Percentiles rank a stretch among this genome's conserved stretches.
phyloP scores from a whole-genome alignment of 2,797 vertebrate genomes.

The Labroides dimidiatus region DNA sequence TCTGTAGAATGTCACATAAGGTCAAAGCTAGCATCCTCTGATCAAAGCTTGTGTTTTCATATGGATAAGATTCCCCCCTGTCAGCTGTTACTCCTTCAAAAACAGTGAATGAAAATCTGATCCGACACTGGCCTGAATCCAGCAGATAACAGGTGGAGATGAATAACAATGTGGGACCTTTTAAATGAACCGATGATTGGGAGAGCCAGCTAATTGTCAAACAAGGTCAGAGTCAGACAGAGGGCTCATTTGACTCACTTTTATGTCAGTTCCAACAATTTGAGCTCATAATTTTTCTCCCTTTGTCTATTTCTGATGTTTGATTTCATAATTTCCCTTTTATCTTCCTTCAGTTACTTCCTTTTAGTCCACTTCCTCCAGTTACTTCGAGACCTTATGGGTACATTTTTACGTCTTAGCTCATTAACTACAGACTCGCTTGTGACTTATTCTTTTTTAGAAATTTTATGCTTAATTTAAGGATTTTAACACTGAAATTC shows the following conservation, averaged over 20 bases:
- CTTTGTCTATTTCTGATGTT: slow-evolving; percentile 20
- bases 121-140: slow-evolving; percentile 46
- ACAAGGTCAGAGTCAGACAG: slow-evolving; percentile 47
- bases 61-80: slow-evolving; percentile 1
- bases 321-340: slow-evolving; percentile 22
- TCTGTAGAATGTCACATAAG: neutral
- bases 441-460: slow-evolving; percentile 4
- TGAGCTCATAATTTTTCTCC: neutral
- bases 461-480: slow-evolving; percentile 17
- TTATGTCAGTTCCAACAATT: slow-evolving; percentile 22
- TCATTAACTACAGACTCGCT: slow-evolving; percentile 49
- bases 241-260: slow-evolving; percentile 33
- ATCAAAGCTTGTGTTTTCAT: slow-evolving; percentile 9
- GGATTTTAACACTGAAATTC: slow-evolving; percentile 19
- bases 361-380: slow-evolving; percentile 17
- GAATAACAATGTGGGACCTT: slow-evolving; percentile 46
- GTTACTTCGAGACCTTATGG: slow-evolving; percentile 23
- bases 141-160: slow-evolving; percentile 42
- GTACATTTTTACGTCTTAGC: slow-evolving; percentile 37
- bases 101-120: slow-evolving; percentile 39
- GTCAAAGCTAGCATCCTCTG: neutral
- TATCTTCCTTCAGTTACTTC: slow-evolving; percentile 5
- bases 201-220: slow-evolving; percentile 59
- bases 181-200: slow-evolving; percentile 53
- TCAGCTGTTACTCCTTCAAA: slow-evolving; percentile 15